Percentiles rank a stretch among this genome's conserved stretches.
These are phyloP conservation scores for Tympanoctomys barrerae DNA, from an alignment of 2,797 vertebrate species.

Conservation along the genomic window DNA sequence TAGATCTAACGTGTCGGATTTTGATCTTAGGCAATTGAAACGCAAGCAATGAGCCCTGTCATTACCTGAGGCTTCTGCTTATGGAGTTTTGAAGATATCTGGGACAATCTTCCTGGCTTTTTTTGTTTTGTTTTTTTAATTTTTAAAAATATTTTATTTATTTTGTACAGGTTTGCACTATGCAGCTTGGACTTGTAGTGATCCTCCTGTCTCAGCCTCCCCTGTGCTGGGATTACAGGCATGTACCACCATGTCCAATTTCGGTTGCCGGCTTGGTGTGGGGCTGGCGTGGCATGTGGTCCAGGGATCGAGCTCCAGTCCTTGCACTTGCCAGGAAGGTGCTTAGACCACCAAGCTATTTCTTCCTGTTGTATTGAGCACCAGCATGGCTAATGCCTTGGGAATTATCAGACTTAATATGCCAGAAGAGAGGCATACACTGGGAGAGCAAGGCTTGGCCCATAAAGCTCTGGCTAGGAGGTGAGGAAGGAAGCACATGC, in stretches of 20 bases:
- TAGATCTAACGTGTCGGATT: neutral
- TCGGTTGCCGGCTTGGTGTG: too few relatives aligned
- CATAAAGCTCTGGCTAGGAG: neutral
- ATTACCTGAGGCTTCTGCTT: neutral
- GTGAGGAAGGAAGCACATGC: neutral
- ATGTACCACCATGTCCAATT: too few relatives aligned
- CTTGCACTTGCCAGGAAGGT: too few relatives aligned
- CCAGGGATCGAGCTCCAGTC: too few relatives aligned
- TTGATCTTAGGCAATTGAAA: constrained; percentile 23
- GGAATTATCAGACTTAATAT: neutral
- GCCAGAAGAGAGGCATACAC: neutral
- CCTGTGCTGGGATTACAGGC: too few relatives aligned
- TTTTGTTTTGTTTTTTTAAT: too few relatives aligned
- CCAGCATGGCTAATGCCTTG: neutral
- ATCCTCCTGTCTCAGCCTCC: too few relatives aligned
- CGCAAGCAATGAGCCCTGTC: neutral
- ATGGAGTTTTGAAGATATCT: neutral
- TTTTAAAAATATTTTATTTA: too few relatives aligned
- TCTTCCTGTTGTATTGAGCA: neutral
- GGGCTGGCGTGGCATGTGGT: too few relatives aligned
- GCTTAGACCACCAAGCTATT: too few relatives aligned
- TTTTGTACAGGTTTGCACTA: too few relatives aligned
- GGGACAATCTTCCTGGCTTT: neutral
- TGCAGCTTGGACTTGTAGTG: too few relatives aligned
- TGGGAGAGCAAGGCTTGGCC: neutral